These are phyloP conservation scores for Drosophila suboccidentalis DNA, from an alignment of 2,888 invertebrate species.

Conservation along the genomic window DNA sequence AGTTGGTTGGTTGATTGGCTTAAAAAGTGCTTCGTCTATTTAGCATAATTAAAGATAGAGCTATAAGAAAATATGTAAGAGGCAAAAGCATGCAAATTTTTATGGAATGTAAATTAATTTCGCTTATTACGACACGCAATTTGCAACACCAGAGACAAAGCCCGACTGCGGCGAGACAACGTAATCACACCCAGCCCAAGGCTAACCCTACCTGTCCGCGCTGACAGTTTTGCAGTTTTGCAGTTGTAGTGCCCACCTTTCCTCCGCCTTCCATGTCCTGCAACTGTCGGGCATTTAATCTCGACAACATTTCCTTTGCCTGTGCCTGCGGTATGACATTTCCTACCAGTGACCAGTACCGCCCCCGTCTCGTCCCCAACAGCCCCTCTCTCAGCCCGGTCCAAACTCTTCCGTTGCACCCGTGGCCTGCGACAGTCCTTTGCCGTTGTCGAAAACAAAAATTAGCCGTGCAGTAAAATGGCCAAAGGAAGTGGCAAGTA, in stretches of 20 bases:
- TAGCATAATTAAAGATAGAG: conserved; percentile 50
- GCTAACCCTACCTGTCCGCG: conserved; percentile 56
- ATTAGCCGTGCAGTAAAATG: conserved; percentile 77
- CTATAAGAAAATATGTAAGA: not conserved
- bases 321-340: conserved; percentile 73
- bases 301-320: conserved; percentile 75
- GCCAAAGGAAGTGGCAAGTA: conserved; percentile 78
- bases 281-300: conserved; percentile 69
- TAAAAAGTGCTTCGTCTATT: conserved; percentile 18
- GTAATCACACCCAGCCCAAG: conserved; percentile 66
- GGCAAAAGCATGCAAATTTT: conserved; percentile 22
- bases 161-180: conserved; percentile 37
- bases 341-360: conserved; percentile 62
- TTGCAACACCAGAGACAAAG: conserved; percentile 57
- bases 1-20: conserved; percentile 24
- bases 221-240: conserved; percentile 47
- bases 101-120: conserved; percentile 73
- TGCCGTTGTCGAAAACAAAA: conserved; percentile 81
- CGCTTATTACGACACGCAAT: conserved; percentile 64
- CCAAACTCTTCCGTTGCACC: not conserved
- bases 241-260: conserved; percentile 8
- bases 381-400: not conserved
- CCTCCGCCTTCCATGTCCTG: not conserved
- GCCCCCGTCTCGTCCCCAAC: conserved; percentile 13
- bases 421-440: conserved; percentile 46